A percentile compares a stretch with the other conserved stretches of the same genome.
phyloP scores from a whole-genome alignment of 2,113 vertebrate genomes.

The Gorilla gorilla region DNA sequence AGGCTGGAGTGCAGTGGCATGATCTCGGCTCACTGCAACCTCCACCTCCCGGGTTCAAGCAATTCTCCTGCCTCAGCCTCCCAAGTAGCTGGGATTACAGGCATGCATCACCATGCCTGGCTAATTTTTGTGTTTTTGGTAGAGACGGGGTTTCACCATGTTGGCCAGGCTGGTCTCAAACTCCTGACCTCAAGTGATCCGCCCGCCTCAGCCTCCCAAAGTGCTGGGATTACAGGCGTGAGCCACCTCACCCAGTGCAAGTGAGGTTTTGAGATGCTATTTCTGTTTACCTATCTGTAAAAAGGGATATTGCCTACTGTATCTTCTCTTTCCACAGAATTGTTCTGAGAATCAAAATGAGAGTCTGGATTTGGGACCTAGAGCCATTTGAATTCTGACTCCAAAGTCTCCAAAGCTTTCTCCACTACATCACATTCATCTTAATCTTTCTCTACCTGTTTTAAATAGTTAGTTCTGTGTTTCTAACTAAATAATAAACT shows the following conservation, averaged over 20 bases:
- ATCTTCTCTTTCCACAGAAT: background rate
- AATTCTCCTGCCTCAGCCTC: too few species aligned
- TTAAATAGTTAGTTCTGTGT: background rate
- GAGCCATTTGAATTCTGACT: background rate
- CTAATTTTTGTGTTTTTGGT: too few species aligned
- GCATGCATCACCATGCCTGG: too few species aligned
- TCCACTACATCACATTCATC: background rate
- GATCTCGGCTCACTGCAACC: too few species aligned
- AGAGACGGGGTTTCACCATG: too few species aligned
- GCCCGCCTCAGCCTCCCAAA: too few species aligned
- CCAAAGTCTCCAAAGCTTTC: background rate
- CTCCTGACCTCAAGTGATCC: too few species aligned
- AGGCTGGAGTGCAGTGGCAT: too few species aligned
- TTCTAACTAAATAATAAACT: constrained; percentile 13
- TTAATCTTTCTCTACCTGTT: background rate
- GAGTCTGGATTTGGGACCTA: background rate
- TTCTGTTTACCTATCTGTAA: background rate
- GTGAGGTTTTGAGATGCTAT: background rate
- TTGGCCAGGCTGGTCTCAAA: too few species aligned
- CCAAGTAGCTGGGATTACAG: too few species aligned
- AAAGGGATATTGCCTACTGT: background rate
- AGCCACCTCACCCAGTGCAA: background rate
- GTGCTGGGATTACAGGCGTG: too few species aligned
- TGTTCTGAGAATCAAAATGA: background rate
- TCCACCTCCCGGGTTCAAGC: too few species aligned